Conservation (phyloP, 2,797 vertebrate genomes). For the Phalanger gymnotis region DNA sequence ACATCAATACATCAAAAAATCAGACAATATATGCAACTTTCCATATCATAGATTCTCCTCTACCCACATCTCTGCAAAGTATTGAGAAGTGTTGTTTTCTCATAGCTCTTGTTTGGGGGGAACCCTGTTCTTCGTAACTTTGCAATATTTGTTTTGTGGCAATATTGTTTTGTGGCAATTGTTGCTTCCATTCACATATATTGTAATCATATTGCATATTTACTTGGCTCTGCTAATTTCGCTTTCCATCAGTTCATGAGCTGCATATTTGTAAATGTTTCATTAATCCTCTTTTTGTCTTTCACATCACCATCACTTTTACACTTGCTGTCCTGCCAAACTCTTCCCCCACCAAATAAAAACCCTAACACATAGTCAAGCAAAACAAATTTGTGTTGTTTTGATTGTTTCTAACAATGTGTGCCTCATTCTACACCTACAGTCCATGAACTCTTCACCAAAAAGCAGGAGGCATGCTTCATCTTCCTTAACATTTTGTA, state of each 20-base stretch:
- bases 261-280: neutral
- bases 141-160: neutral
- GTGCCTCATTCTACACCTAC: too few relatives aligned
- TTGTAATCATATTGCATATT: neutral
- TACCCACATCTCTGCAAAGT: neutral
- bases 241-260: neutral
- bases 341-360: neutral
- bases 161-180: neutral
- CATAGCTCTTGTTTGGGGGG: neutral
- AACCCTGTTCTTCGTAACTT: neutral
- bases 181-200: neutral
- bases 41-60: neutral
- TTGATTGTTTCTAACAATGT: neutral
- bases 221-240: neutral
- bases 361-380: neutral
- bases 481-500: neutral
- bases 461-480: too few relatives aligned
- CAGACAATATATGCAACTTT: neutral
- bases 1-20: neutral
- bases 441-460: too few relatives aligned
- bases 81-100: neutral
- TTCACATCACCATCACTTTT: neutral
- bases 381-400: neutral
- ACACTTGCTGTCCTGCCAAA: neutral
- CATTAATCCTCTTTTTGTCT: neutral